A percentile compares a stretch with the other conserved stretches of the same genome.
Conservation (phyloP, 2,797 vertebrate genomes). For the Phalanger gymnotis region DNA sequence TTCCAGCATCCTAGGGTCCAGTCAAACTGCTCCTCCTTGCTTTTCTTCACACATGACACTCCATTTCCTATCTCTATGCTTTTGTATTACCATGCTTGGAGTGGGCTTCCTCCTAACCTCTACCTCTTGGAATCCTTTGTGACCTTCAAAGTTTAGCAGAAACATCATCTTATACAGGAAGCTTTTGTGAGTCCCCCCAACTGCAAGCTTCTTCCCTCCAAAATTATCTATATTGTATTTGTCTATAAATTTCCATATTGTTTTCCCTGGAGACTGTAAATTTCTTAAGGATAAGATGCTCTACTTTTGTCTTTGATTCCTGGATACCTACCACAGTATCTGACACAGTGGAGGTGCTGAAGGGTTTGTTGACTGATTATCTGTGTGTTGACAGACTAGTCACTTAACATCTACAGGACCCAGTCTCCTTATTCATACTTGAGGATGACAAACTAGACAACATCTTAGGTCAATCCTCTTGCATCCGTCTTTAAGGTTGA, state of each 20-base stretch:
- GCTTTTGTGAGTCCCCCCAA: background rate
- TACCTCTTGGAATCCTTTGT: too few relatives aligned
- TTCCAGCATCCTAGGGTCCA: too few relatives aligned
- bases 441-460: background rate
- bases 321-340: too few relatives aligned
- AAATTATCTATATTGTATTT: background rate
- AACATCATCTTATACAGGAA: background rate
- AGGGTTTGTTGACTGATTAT: background rate
- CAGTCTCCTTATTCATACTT: background rate
- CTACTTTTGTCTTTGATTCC: background rate
- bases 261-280: background rate
- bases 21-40: too few relatives aligned
- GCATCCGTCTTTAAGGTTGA: background rate
- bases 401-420: background rate
- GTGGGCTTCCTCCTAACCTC: too few relatives aligned
- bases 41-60: too few relatives aligned
- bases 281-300: background rate
- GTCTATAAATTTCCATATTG: background rate
- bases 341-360: background rate
- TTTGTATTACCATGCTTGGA: too few relatives aligned
- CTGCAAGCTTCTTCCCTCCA: background rate
- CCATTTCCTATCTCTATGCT: too few relatives aligned
- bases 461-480: background rate
- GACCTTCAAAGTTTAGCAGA: background rate
- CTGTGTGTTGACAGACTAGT: background rate